Base-by-base conservation (phyloP, 2,888 invertebrate genomes). In the Dorcus parallelipipedus region DNA sequence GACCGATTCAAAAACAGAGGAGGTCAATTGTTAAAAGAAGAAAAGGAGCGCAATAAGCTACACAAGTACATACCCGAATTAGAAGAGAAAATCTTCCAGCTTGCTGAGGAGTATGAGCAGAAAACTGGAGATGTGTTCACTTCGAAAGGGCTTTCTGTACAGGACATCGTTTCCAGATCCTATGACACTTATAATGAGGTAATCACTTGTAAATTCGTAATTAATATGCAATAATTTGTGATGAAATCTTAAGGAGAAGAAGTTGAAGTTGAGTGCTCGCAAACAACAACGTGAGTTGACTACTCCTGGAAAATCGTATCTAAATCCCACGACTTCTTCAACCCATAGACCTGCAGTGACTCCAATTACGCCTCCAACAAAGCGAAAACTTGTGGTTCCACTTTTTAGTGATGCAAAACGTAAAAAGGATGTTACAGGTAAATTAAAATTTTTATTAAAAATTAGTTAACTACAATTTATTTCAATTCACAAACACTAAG, bases 1-100 rank as follows among this genome's bases (percentile, higher is more conserved):
- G 88, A 89, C 64, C 84, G 95, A 0, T 93, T 88, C 72, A 88
- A 92, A 67, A 95, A 95, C 76, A 84, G 96, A 40, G 95, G 95
- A 0, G 94, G 95, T 0, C 89, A 91, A 64, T 79, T 96, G 5
- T 78, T 96, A 1, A 84, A 86, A 52, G 95, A 95, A 73, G 95
- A 96, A 75, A 92, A 89, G 68, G 91, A 93, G 69, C 80, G 95
- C n/a, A 95, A 92, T 73, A 81, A 84, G 7, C 83, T 93, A 8
- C 82, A 84, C 39, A 88, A 79, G 62, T 81, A 88, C 78, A 76
- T 93, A 51, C 91, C 92, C 0, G 87, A 88, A 77, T 84, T 91
- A 42, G 91, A 91, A 74, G 82, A 81, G 0, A 84, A 87, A 69
- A 79, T 92, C 0, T 78, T 78, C 1, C 79, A 81, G 0, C 66